phyloP scores from a whole-genome alignment of 2,797 vertebrate genomes.

The Otolemur crassicaudatus region DNA sequence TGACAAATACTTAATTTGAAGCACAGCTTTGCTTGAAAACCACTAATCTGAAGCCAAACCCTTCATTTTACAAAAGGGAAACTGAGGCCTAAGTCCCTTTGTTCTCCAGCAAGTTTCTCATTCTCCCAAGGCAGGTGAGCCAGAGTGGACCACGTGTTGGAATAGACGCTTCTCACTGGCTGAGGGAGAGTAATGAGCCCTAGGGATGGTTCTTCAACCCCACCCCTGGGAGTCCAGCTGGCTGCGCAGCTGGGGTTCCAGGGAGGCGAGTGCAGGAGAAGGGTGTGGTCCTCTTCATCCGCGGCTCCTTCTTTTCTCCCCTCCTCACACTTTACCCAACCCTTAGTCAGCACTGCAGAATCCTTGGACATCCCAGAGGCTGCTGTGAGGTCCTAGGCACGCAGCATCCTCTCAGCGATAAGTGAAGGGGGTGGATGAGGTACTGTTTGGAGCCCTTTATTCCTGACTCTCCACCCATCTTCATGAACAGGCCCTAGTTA shows the following conservation, averaged over 20 bases:
- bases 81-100: background rate
- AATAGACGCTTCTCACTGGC: background rate
- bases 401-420: background rate
- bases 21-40: constrained; percentile 14
- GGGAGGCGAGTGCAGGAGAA: background rate
- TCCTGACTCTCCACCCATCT: background rate
- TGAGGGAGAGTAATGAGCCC: background rate
- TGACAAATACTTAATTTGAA: background rate
- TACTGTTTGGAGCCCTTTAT: background rate
- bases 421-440: background rate
- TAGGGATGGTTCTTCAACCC: background rate
- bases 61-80: background rate
- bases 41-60: background rate
- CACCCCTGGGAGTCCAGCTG: background rate
- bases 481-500: background rate
- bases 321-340: background rate
- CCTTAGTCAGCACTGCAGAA: background rate
- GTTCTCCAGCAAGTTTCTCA: background rate
- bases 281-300: too few species aligned
- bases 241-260: background rate
- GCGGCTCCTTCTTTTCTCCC: background rate
- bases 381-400: background rate
- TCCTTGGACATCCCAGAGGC: background rate
- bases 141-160: background rate
- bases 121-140: background rate